These are phyloP conservation scores for Miichthys miiuy DNA, from an alignment of 2,797 vertebrate genomes.

Conservation along the genomic window DNA sequence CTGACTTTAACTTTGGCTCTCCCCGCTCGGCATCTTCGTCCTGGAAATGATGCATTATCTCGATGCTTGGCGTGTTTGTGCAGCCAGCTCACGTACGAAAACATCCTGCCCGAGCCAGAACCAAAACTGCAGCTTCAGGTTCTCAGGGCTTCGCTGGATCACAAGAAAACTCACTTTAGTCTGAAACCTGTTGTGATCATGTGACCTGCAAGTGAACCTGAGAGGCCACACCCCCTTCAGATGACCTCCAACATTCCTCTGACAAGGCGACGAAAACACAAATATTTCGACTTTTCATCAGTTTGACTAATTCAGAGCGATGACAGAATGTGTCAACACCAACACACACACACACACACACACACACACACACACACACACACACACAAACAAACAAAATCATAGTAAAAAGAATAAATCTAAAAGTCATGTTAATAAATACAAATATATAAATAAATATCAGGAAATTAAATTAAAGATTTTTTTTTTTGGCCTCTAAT, in stretches of 20 bases:
- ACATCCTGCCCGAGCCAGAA: not conserved
- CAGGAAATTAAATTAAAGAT: no score
- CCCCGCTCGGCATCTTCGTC: not conserved
- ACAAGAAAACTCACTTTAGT: no score
- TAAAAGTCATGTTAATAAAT: no score
- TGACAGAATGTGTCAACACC: not conserved
- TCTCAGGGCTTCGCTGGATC: no score
- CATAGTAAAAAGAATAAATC: no score
- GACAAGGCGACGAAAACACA: not conserved
- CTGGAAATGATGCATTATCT: conserved; percentile 24
- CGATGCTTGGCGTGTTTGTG: not conserved
- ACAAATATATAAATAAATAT: no score
- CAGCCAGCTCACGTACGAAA: conserved; percentile 9
- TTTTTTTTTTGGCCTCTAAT: no score
- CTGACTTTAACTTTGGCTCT: no score
- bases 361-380: not conserved
- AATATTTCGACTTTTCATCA: not conserved
- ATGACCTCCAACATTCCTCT: conserved; percentile 1
- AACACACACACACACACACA: not conserved
- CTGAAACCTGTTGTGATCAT: not conserved
- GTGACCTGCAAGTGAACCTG: no score
- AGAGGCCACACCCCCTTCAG: no score
- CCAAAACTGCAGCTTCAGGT: no score
- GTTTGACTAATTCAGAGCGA: not conserved
- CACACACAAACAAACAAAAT: not conserved